Evolutionary conservation across 1,140 invertebrate species (phyloP).

Genomic region (Neelides sp.): DNA sequence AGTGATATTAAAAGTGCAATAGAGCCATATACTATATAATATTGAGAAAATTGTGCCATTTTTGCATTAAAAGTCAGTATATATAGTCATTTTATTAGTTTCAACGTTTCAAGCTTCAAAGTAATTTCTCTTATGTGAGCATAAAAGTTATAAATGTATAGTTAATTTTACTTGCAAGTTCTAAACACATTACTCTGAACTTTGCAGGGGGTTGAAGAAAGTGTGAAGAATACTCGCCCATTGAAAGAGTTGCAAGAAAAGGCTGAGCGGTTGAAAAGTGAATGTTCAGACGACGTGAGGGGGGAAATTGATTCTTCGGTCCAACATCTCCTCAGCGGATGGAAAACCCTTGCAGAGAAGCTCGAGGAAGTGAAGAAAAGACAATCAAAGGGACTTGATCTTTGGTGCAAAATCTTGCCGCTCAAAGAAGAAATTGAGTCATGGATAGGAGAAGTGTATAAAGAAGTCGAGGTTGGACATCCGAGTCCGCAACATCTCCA

Average conservation of each 20-base stretch:
- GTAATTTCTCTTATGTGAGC: no score
- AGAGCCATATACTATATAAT: no score
- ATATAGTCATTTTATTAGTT: no score
- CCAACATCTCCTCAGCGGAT: constrained; percentile 10
- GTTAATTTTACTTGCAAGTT: no score
- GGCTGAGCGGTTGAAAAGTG: constrained; percentile 16
- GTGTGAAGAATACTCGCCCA: background rate
- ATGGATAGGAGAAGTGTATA: constrained; percentile 13
- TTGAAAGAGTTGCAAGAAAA: constrained; percentile 7
- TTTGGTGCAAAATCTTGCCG: background rate
- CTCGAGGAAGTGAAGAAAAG: constrained; percentile 5
- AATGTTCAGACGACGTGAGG: constrained; percentile 21
- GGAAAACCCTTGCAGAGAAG: constrained; percentile 10
- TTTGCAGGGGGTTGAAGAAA: constrained; percentile 3
- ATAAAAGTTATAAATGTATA: no score
- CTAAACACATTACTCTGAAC: no score
- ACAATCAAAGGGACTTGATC: background rate
- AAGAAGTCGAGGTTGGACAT: constrained; percentile 8
- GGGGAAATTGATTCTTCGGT: constrained; percentile 16
- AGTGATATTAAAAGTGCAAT: no score
- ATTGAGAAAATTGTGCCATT: no score
- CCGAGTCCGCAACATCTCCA: background rate
- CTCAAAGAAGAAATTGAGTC: constrained; percentile 10
- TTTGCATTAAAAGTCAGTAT: no score
- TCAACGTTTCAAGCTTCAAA: no score